Percentiles rank a stretch among this genome's conserved stretches.
These are phyloP conservation scores for Cyclopterus lumpus DNA, from an alignment of 2,797 vertebrate species.

Conservation along the genomic window DNA sequence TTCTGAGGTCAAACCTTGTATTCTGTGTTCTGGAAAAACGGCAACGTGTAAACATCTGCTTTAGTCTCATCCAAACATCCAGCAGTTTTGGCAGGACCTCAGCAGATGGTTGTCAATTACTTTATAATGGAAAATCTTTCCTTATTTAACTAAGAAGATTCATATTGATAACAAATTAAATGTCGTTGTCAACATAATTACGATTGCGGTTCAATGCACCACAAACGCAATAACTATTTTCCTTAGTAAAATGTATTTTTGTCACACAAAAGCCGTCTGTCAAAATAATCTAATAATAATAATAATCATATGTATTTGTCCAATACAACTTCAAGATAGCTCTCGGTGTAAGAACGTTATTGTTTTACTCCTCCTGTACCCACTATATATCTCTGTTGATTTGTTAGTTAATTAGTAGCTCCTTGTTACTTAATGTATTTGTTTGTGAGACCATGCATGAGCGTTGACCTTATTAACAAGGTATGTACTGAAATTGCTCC, in stretches of 20 bases:
- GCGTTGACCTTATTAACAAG: slow-evolving; percentile 20
- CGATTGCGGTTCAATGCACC: slow-evolving; percentile 1
- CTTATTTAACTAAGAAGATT: slow-evolving; percentile 8
- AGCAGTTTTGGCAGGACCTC: slow-evolving; percentile 11
- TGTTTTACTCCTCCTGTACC: background rate
- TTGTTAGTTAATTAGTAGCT: slow-evolving; percentile 1
- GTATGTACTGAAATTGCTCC: slow-evolving; percentile 1
- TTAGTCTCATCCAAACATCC: slow-evolving; percentile 8
- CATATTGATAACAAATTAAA: slow-evolving; percentile 14
- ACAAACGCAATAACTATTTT: background rate
- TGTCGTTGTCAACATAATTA: background rate
- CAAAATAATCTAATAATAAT: background rate
- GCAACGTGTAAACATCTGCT: slow-evolving; percentile 29
- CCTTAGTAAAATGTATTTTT: background rate
- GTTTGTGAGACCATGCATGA: slow-evolving; percentile 5
- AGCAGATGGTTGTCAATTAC: slow-evolving; percentile 34
- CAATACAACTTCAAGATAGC: background rate
- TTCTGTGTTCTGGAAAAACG: slow-evolving; percentile 11
- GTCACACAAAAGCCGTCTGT: background rate
- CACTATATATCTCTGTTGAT: slow-evolving; percentile 3
- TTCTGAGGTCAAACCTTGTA: slow-evolving; percentile 15
- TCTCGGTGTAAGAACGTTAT: background rate
- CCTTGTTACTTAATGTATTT: slow-evolving; percentile 10
- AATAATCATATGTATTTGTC: background rate
- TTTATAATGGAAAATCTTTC: slow-evolving; percentile 9